A percentile compares a stretch with the other conserved stretches of the same genome.
Conservation (phyloP, 2,888 invertebrate species). For the Timandra comae region DNA sequence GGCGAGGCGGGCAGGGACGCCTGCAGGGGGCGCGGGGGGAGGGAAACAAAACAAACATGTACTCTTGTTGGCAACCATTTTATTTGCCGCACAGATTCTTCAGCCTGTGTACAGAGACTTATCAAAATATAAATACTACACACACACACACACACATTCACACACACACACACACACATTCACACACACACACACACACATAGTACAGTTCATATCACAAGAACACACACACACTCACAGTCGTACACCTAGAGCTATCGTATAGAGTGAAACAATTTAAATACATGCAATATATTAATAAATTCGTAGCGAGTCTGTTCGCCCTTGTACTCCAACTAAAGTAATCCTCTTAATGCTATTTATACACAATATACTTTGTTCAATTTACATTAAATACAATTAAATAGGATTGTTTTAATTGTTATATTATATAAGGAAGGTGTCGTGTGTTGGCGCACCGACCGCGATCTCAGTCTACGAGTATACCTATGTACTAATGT, state of each 20-base stretch:
- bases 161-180: slow-evolving; percentile 16
- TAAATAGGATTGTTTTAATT: too few species aligned
- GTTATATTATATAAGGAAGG: too few species aligned
- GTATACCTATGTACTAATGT: too few species aligned
- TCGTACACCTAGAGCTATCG: slow-evolving; percentile 9
- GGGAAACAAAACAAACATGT: slow-evolving; percentile 2
- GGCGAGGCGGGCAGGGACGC: too few species aligned
- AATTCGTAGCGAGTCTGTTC: slow-evolving; percentile 42
- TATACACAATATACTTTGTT: slow-evolving; percentile 14
- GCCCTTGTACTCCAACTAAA: slow-evolving; percentile 12
- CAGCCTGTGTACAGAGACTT: slow-evolving; percentile 29
- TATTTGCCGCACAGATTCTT: slow-evolving; percentile 29
- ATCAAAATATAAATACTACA: slow-evolving; percentile 38
- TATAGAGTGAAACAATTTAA: slow-evolving; percentile 13
- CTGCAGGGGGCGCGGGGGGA: too few species aligned
- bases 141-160: slow-evolving; percentile 9
- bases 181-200: slow-evolving; percentile 14
- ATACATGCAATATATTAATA: slow-evolving; percentile 42
- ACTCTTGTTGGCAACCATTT: slow-evolving; percentile 24
- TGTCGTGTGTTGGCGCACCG: too few species aligned
- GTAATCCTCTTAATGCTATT: slow-evolving; percentile 18
- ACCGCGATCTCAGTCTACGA: too few species aligned
- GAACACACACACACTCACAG: slow-evolving; percentile 11
- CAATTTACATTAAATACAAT: background rate
- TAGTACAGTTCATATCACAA: slow-evolving; percentile 13